A percentile compares a stretch with the other conserved stretches of the same genome.
Conservation (phyloP, 2,888 invertebrate genomes). For the Microplitis deprimator region DNA sequence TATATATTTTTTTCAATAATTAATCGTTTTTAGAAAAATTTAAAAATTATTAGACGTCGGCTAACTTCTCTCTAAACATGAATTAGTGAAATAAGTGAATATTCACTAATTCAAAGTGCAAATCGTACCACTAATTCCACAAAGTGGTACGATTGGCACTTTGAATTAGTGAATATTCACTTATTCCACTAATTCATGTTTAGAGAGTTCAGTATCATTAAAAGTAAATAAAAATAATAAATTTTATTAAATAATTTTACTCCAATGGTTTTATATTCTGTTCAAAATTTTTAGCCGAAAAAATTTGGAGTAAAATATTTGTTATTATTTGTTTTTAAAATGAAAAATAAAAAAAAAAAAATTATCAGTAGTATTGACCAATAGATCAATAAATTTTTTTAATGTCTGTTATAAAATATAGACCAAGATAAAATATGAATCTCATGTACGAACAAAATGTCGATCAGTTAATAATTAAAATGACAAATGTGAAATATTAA, state of each 20-base stretch:
- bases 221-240: neutral
- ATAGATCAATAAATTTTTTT: neutral
- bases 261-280: conserved; percentile 34
- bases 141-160: too few species aligned
- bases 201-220: neutral
- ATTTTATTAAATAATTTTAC: conserved; percentile 10
- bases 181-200: too few species aligned
- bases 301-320: conserved; percentile 26
- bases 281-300: conserved; percentile 20
- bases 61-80: too few species aligned
- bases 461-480: conserved; percentile 17
- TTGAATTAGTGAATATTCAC: too few species aligned
- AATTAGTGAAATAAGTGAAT: too few species aligned
- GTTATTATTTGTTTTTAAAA: neutral
- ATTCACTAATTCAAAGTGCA: too few species aligned
- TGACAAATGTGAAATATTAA: conserved; percentile 8
- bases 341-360: conserved; percentile 9
- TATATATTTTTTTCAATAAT: too few species aligned
- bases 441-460: conserved; percentile 16
- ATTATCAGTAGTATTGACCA: conserved; percentile 9
- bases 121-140: too few species aligned
- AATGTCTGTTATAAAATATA: neutral
- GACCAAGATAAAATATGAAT: conserved; percentile 19
- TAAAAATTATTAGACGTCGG: too few species aligned
- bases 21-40: too few species aligned